Percentiles rank a stretch among this genome's conserved stretches.
phyloP scores from a whole-genome alignment of 2,888 invertebrate species.

The Silvanus unidentatus region DNA sequence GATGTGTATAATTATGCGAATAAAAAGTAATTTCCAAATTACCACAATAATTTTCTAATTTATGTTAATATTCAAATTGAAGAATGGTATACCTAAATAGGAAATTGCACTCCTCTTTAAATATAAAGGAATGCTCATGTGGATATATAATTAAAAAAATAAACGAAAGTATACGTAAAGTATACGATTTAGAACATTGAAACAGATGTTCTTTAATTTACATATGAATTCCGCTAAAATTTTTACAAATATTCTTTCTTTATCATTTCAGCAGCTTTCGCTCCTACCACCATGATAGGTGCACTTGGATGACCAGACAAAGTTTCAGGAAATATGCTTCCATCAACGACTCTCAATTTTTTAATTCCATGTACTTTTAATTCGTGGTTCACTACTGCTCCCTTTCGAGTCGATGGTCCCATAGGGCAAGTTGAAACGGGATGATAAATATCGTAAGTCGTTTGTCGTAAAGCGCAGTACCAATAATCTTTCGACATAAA shows the following conservation, averaged over 20 bases:
- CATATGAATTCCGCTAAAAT: too few species aligned
- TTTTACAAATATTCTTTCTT: constrained; percentile 32
- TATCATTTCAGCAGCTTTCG: constrained; percentile 61
- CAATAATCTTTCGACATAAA: constrained; percentile 15
- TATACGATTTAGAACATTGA: too few species aligned
- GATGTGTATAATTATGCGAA: too few species aligned
- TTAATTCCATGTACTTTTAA: constrained; percentile 54
- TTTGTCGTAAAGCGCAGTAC: constrained; percentile 20
- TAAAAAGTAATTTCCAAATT: too few species aligned
- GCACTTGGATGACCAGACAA: constrained; percentile 61
- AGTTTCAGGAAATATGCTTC: constrained; percentile 58
- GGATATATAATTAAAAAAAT: too few species aligned
- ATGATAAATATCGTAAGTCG: constrained; percentile 16
- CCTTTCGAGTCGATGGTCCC: constrained; percentile 22
- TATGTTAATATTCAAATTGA: too few species aligned
- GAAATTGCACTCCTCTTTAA: too few species aligned
- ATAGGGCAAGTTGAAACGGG: constrained; percentile 22
- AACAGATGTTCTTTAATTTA: too few species aligned
- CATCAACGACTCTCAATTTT: constrained; percentile 57
- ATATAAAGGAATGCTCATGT: too few species aligned
- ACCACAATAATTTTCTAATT: too few species aligned
- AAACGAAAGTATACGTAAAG: too few species aligned
- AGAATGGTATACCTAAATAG: too few species aligned
- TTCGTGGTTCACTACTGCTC: constrained; percentile 50
- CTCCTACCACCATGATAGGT: constrained; percentile 61